These are phyloP conservation scores for Micromesistius poutassou DNA, from an alignment of 2,797 vertebrate species.

Conservation along the genomic window DNA sequence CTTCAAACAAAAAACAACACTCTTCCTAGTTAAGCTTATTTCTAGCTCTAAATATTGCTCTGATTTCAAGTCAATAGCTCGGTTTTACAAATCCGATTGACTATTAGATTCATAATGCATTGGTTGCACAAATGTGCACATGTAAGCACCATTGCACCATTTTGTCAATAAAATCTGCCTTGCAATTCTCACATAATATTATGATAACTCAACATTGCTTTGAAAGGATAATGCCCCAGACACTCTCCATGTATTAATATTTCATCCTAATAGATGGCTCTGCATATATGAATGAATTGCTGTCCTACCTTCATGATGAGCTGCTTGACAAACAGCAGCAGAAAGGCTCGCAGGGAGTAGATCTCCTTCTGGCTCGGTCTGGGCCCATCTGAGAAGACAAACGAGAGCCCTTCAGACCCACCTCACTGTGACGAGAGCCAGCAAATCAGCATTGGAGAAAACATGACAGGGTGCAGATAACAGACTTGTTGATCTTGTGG, in stretches of 20 bases:
- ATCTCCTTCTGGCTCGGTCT: constrained; percentile 92
- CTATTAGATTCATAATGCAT: constrained; percentile 1
- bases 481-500: background rate
- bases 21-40: background rate
- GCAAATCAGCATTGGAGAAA: background rate
- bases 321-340: constrained; percentile 94
- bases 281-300: background rate
- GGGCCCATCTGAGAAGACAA: constrained; percentile 80
- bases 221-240: background rate
- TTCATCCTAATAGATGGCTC: background rate
- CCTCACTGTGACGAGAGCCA: background rate
- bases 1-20: background rate
- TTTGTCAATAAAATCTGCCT: no score
- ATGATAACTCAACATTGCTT: background rate
- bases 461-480: background rate
- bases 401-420: constrained; percentile 4
- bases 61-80: background rate
- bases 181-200: background rate
- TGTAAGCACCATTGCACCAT: no score
- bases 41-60: background rate
- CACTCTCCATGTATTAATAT: background rate
- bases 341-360: constrained; percentile 86
- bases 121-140: background rate
- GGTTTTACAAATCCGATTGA: background rate
- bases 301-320: constrained; percentile 91